phyloP scores from a whole-genome alignment of 1,140 invertebrate genomes.

The Eumaeus atala region DNA sequence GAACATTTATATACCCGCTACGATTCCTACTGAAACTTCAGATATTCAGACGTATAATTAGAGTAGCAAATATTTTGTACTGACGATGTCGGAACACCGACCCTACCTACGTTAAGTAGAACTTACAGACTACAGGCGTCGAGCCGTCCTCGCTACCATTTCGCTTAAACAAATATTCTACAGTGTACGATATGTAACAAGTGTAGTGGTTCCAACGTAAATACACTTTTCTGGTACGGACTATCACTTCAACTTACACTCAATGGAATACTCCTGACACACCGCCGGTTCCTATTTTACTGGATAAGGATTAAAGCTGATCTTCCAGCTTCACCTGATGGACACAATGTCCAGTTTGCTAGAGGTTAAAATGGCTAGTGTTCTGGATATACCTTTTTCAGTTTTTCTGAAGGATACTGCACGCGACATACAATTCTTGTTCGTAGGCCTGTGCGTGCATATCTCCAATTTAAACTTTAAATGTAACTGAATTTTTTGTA shows the following conservation, averaged over 20 bases:
- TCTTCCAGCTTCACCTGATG: too few relatives aligned
- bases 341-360: too few relatives aligned
- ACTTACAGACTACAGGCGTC: conserved; percentile 8
- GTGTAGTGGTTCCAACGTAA: conserved; percentile 52
- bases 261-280: conserved; percentile 26
- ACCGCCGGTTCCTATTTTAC: conserved; percentile 13
- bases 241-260: conserved; percentile 41
- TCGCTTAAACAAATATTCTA: conserved; percentile 29
- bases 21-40: conserved; percentile 24
- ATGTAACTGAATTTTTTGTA: too few relatives aligned
- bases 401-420: too few relatives aligned
- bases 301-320: conserved; percentile 23
- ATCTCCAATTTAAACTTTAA: too few relatives aligned
- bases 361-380: too few relatives aligned
- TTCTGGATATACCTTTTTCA: too few relatives aligned
- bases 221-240: conserved; percentile 66
- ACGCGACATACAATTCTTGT: too few relatives aligned
- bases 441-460: too few relatives aligned
- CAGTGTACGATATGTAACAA: conserved; percentile 69
- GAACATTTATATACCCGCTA: conserved; percentile 59
- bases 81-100: conserved; percentile 27
- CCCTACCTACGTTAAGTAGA: conserved; percentile 16
- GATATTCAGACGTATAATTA: background rate
- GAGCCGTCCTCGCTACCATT: conserved; percentile 14
- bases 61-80: conserved; percentile 32